Percentiles rank a stretch among this genome's conserved stretches.
Conservation (phyloP, 2,888 invertebrate genomes). For the Eubasilissa splendida region DNA sequence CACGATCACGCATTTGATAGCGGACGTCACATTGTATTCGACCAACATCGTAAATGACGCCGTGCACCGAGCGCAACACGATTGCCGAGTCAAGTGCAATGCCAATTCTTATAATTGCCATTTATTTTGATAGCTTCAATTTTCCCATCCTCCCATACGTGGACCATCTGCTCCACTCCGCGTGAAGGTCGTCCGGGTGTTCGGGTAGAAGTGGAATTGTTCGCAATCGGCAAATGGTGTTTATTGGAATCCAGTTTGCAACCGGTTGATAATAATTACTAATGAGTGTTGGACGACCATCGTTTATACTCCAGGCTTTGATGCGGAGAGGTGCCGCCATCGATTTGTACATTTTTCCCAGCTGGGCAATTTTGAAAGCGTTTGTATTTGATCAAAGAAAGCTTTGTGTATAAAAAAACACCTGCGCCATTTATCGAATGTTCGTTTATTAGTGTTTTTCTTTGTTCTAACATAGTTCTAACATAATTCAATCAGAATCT, state of each 20-base stretch:
- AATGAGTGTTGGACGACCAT: conserved; percentile 4
- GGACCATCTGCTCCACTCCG: too few species aligned
- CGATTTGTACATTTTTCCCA: background rate
- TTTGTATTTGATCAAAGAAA: background rate
- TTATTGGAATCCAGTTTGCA: conserved; percentile 30
- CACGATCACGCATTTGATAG: too few species aligned
- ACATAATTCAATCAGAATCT: too few species aligned
- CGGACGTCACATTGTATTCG: too few species aligned
- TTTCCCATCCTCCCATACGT: too few species aligned
- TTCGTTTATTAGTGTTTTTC: too few species aligned
- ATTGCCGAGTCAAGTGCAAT: too few species aligned
- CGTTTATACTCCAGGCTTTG: conserved; percentile 11
- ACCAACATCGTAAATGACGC: too few species aligned
- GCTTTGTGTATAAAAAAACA: background rate
- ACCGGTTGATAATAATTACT: conserved; percentile 32
- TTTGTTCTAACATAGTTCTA: too few species aligned
- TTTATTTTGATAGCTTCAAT: too few species aligned
- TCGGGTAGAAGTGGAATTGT: conserved; percentile 4
- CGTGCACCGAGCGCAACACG: too few species aligned
- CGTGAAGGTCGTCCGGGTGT: background rate
- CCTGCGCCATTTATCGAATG: background rate
- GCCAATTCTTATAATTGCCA: too few species aligned
- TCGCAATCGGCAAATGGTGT: conserved; percentile 21
- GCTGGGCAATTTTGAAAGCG: conserved; percentile 1
- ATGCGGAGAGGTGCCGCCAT: background rate